Percentiles rank a stretch among this genome's conserved stretches.
Evolutionary conservation across 2,888 invertebrate genomes (phyloP).

Genomic region (Smittia aterrima): DNA sequence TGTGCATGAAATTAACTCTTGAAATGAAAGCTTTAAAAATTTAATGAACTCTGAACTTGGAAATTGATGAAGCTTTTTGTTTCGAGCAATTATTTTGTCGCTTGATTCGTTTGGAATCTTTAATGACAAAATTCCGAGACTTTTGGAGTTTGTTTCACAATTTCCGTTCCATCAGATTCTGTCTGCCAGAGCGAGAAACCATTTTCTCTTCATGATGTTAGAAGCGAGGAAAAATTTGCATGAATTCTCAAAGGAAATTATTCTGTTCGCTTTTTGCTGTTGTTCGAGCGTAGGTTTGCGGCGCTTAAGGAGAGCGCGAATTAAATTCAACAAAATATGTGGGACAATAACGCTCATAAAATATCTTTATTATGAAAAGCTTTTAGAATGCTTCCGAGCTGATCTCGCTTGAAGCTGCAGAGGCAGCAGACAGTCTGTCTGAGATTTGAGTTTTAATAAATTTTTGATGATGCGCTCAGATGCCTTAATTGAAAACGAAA

Average conservation of each 20-base stretch:
- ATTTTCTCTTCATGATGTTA: not conserved
- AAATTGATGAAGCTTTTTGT: not conserved
- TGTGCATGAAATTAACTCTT: constrained; percentile 31
- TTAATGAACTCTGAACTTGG: not conserved
- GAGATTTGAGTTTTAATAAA: constrained; percentile 8
- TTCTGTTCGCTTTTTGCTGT: not conserved
- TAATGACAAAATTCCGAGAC: not conserved
- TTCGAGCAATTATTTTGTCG: not conserved
- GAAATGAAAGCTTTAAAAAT: not conserved
- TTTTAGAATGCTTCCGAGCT: constrained; percentile 15
- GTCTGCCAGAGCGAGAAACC: not conserved
- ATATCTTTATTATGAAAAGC: constrained; percentile 32
- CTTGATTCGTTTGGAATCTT: not conserved
- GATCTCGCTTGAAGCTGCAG: not conserved
- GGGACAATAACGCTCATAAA: constrained; percentile 9
- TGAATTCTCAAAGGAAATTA: constrained; percentile 37
- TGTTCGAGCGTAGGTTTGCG: constrained; percentile 16
- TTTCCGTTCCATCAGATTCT: not conserved
- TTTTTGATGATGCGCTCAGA: not conserved
- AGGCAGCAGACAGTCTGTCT: not conserved
- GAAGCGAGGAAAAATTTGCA: constrained; percentile 22
- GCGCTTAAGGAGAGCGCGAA: constrained; percentile 27
- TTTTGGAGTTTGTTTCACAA: not conserved
- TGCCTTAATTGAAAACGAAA: not conserved
- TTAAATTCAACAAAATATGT: constrained; percentile 37